A percentile compares a stretch with the other conserved stretches of the same genome.
phyloP scores from a whole-genome alignment of 30 jellyfish, hydroid and myxozoan species.

The Turritopsis dohrnii region DNA sequence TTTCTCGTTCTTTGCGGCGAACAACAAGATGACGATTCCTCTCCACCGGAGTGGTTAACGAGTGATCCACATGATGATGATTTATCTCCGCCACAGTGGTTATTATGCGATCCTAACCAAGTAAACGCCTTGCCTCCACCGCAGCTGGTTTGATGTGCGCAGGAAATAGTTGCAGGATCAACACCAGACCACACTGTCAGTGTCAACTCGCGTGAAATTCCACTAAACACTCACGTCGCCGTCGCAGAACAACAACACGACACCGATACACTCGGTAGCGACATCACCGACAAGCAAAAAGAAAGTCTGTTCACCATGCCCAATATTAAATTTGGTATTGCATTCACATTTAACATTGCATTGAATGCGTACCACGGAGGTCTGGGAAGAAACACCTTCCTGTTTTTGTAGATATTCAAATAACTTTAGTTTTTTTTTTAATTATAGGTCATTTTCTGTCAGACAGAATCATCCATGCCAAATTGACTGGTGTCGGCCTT shows the following conservation, averaged over 20 bases:
- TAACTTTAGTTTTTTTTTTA: neutral
- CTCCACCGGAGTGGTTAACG: neutral
- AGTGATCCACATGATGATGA: neutral
- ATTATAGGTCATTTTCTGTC: too few relatives aligned
- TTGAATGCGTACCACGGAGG: neutral
- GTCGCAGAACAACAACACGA: neutral
- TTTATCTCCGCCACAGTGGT: neutral
- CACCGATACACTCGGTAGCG: neutral
- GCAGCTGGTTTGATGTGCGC: neutral
- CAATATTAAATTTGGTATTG: neutral
- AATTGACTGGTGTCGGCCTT: too few relatives aligned
- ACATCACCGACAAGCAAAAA: neutral
- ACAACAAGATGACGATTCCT: neutral
- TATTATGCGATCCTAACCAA: neutral
- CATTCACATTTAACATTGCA: neutral
- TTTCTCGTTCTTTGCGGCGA: neutral
- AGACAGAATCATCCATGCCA: too few relatives aligned
- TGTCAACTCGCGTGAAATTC: neutral
- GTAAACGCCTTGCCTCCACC: neutral
- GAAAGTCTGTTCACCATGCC: neutral
- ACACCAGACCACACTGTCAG: too few relatives aligned
- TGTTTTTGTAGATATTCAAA: neutral
- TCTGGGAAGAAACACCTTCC: neutral
- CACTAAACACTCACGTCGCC: neutral
- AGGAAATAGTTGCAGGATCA: neutral